Conservation (phyloP, 1,140 invertebrate genomes). For the Drosophila pallidifrons region DNA sequence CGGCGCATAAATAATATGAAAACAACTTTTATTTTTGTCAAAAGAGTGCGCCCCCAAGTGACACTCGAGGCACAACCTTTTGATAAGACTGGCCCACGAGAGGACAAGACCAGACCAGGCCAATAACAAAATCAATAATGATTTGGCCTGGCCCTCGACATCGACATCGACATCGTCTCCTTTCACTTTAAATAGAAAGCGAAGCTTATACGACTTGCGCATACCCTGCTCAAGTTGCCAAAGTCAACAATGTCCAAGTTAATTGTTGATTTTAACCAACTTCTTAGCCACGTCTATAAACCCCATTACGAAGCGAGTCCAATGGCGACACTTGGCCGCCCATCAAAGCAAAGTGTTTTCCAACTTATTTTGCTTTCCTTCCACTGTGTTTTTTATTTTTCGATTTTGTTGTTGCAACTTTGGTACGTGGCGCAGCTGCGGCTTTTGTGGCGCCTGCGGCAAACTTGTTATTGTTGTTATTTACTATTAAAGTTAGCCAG, state of each 20-base stretch:
- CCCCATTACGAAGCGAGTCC: constrained; percentile 19
- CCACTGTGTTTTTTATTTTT: constrained; percentile 29
- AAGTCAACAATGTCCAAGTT: not conserved
- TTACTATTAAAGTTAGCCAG: constrained; percentile 76
- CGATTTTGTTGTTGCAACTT: constrained; percentile 42
- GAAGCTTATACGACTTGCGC: not conserved
- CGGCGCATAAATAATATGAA: constrained; percentile 72
- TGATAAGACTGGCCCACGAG: constrained; percentile 45
- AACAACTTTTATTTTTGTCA: constrained; percentile 69
- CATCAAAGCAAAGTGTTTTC: constrained; percentile 67
- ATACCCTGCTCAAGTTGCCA: constrained; percentile 16
- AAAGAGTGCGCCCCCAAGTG: constrained; percentile 67
- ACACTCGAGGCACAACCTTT: constrained; percentile 69
- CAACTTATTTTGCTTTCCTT: constrained; percentile 45
- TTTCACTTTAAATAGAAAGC: constrained; percentile 35
- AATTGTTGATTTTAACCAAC: constrained; percentile 3
- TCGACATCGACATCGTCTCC: not conserved
- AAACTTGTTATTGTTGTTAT: constrained; percentile 76
- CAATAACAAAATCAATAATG: constrained; percentile 76
- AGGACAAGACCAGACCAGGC: constrained; percentile 28
- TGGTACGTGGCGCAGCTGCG: constrained; percentile 60
- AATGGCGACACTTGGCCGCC: constrained; percentile 42
- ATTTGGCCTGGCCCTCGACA: constrained; percentile 52
- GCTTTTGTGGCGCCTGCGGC: constrained; percentile 51
- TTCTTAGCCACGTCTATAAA: not conserved